These are phyloP conservation scores for Caenorhabditis japonica DNA, from an alignment of 2,888 invertebrate species.

Conservation along the genomic window DNA sequence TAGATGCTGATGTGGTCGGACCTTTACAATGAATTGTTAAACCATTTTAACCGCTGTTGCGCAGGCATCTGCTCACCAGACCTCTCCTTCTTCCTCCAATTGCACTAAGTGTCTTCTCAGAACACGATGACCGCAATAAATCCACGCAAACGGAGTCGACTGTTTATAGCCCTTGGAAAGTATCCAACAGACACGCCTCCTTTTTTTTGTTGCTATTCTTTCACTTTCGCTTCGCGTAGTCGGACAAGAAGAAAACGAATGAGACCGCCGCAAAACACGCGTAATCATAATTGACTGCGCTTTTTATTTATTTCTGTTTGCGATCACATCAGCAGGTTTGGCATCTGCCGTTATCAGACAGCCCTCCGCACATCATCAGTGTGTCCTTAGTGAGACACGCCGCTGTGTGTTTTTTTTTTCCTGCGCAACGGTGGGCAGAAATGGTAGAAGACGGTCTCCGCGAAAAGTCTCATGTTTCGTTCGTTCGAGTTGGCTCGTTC, in stretches of 20 bases:
- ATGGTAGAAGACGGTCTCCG: slow-evolving; percentile 19
- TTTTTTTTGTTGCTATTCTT: slow-evolving; percentile 17
- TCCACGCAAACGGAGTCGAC: slow-evolving; percentile 19
- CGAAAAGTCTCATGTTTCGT: slow-evolving; percentile 47
- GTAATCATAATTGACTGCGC: slow-evolving; percentile 52
- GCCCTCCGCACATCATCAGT: slow-evolving; percentile 36
- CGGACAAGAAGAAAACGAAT: slow-evolving; percentile 29
- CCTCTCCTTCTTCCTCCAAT: not conserved
- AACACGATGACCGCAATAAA: slow-evolving; percentile 17
- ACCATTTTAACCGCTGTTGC: slow-evolving; percentile 5
- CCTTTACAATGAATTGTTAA: slow-evolving; percentile 47
- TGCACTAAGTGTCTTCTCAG: slow-evolving; percentile 3
- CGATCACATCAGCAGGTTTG: slow-evolving; percentile 49
- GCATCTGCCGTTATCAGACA: slow-evolving; percentile 48
- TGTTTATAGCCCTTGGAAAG: slow-evolving; percentile 27
- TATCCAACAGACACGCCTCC: slow-evolving; percentile 14
- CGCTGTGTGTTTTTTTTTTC: slow-evolving; percentile 7
- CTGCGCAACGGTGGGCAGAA: slow-evolving; percentile 1
- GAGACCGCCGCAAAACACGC: slow-evolving; percentile 43
- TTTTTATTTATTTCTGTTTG: slow-evolving; percentile 49
- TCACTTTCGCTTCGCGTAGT: slow-evolving; percentile 32
- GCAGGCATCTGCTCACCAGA: slow-evolving; percentile 35
- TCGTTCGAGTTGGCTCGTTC: slow-evolving; percentile 37
- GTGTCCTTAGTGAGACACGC: slow-evolving; percentile 28
- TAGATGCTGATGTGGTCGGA: slow-evolving; percentile 8